Conservation (phyloP, 1,140 invertebrate genomes). For the Platorchestia sp. region DNA sequence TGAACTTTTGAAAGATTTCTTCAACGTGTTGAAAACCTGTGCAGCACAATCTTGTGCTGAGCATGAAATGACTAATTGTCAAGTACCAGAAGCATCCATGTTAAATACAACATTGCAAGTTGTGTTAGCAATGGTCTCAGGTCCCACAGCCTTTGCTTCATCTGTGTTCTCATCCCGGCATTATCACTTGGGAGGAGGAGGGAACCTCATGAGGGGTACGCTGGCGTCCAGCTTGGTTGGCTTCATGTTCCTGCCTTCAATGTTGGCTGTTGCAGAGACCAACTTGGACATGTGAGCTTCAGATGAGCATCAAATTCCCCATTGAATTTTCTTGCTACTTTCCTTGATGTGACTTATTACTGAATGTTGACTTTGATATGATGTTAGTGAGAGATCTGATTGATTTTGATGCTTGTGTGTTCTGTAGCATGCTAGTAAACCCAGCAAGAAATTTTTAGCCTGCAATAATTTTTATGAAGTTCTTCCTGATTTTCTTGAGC, state of each 20-base stretch:
- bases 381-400: too few species aligned
- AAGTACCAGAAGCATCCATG: background rate
- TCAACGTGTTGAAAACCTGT: background rate
- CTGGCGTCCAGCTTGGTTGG: slow-evolving; percentile 60
- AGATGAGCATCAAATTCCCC: too few species aligned
- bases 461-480: too few species aligned
- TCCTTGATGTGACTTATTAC: too few species aligned
- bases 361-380: too few species aligned
- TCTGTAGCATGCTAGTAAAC: too few species aligned
- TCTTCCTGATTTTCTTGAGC: too few species aligned
- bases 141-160: slow-evolving; percentile 58
- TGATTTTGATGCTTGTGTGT: too few species aligned
- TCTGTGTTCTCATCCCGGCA: slow-evolving; percentile 61
- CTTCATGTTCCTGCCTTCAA: slow-evolving; percentile 58
- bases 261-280: background rate
- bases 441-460: too few species aligned
- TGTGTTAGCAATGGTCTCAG: slow-evolving; percentile 52
- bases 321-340: too few species aligned
- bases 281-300: background rate
- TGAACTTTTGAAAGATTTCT: slow-evolving; percentile 12
- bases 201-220: slow-evolving; percentile 65
- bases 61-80: background rate
- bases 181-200: slow-evolving; percentile 60
- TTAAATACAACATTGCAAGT: background rate
- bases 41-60: background rate